Evolutionary conservation across 2,113 vertebrate species (phyloP), one percentile per base, ranked within the genome.

Genomic region (Carassius auratus): DNA sequence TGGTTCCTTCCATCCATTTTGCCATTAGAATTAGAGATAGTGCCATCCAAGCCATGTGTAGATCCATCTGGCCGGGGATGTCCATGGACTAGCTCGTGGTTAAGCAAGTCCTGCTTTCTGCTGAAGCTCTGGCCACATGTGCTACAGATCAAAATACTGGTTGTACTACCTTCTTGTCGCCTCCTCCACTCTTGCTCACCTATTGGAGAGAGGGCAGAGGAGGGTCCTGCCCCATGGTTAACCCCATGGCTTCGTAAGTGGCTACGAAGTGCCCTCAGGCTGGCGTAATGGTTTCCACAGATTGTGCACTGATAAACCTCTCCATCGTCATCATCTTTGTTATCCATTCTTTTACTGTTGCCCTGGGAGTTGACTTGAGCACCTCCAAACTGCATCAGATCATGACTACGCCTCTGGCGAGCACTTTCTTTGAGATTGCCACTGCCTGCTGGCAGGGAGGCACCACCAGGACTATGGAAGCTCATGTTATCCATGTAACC

Each of bases 181-280:
- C 86, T 69, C 81, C 93, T 92, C 93, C 93, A 94, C 48, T 93
- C 92, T 73, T 93, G 92, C 66, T 90, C 92, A 55, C 86, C 84
- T 42, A 86, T 57, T 7, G 85, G 84, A 19, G 86, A 85, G 38
- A 93, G 69, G 61, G 38, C 89, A 21, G 94, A 93, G 1, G 93
- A 93, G 1, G 92, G 91, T 19, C 92, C 94, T 1, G 92, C 87
- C 1, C 85, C 92, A 1, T 92, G 94, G 87, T 93, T 92, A 26
- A 92, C 91, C 66, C 92, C 94, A 69, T 97, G 96, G 86, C 94
- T 96, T 50, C 96, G 95, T 85, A 97, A 89, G 88, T 97, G 97
- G 90, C 95, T 97, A 87, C 96, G 95, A 84, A 97, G 94, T 0
- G 96, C 96, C 69, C 94, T 92, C 66, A 96, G 92, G 81, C 94